phyloP scores from a whole-genome alignment of 2,797 vertebrate genomes.

The Serranus cabrilla region DNA sequence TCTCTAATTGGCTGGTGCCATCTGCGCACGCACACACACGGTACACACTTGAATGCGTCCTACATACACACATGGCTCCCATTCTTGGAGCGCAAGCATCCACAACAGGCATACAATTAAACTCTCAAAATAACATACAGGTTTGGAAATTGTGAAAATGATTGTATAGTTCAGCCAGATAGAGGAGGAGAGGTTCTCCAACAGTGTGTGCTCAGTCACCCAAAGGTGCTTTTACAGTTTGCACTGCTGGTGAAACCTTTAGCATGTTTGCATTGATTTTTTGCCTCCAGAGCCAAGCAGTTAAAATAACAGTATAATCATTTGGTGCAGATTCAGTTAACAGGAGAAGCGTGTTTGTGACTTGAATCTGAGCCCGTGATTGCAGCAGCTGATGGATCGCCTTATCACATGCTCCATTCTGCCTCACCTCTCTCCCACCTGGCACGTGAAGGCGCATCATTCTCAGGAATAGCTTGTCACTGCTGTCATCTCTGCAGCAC shows the following conservation, averaged over 20 bases:
- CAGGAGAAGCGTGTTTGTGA: slow-evolving; percentile 9
- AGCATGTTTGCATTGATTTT: slow-evolving; percentile 62
- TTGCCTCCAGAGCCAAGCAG: slow-evolving; percentile 12
- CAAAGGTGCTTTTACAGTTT: slow-evolving; percentile 32
- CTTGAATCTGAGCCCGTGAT: slow-evolving; percentile 32
- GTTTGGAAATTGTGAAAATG: slow-evolving; percentile 25
- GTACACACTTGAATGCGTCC: slow-evolving; percentile 25
- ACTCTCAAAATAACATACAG: slow-evolving; percentile 21
- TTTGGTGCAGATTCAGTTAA: slow-evolving; percentile 29
- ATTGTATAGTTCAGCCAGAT: slow-evolving; percentile 20
- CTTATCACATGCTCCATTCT: slow-evolving; percentile 17
- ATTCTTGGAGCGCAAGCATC: slow-evolving; percentile 14
- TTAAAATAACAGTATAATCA: slow-evolving; percentile 30
- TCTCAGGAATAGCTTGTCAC: slow-evolving; percentile 55
- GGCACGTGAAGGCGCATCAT: slow-evolving; percentile 30
- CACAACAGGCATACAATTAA: slow-evolving; percentile 19
- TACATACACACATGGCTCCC: slow-evolving; percentile 22
- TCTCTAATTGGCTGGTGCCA: slow-evolving; percentile 83
- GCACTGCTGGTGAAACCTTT: slow-evolving; percentile 32
- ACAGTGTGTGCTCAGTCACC: slow-evolving; percentile 13
- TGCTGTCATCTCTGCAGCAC: slow-evolving; percentile 46
- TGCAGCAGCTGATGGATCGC: slow-evolving; percentile 45
- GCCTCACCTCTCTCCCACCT: slow-evolving; percentile 38
- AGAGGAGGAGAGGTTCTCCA: slow-evolving; percentile 30
- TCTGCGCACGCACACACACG: slow-evolving; percentile 57